Evolutionary conservation across 2,797 vertebrate species (phyloP), one percentile per base, ranked within the genome.

Genomic region (Oryzias dopingdopingensis): DNA sequence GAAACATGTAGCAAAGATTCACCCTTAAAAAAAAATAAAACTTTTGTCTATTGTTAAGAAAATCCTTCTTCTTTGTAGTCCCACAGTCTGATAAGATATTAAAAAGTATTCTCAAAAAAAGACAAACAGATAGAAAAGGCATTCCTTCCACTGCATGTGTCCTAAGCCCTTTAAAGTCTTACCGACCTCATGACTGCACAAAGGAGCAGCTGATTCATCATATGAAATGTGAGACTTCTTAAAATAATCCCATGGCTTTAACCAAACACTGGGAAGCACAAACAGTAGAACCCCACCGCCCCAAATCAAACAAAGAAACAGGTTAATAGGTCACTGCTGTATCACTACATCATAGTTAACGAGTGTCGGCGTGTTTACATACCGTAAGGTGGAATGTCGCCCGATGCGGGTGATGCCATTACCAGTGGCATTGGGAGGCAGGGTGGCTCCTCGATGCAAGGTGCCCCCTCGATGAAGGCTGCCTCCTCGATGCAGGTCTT

Each of bases 401-500:
- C 94, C 92, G 0, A 91, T 81, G 64, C 96, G 94, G 48, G 94
- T 93, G 42, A 91, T 76, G 60, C 92, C 92, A 57, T 82, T 97
- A 65, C 95, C 96, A 0, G 82, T 86, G 50, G 95, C 91, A 0
- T 93, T 92, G 0, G 96, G 95, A 1, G 95, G 93, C 49, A 97
- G 71, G 32, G 91, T 93, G 72, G 85, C 90, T 68, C 94, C 94
- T 67, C 92, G 82, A 54, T 95, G 95, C 61, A 99, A 91, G 82
- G 10, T 37, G 10, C 8, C 32, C 32, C 32, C 32, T 12, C 10
- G 95, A 1, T 94, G 93, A 49, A 97, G 70, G 32, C 91, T 93
- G 72, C 86, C 90, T 68, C 94, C 94, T 67, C 92, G 82, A 54
- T 96, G 95, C 62, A 99, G 91, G 82, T 99, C 97, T 81, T 99